Conservation (phyloP, 2,113 vertebrate species). For the Mesocricetus auratus region DNA sequence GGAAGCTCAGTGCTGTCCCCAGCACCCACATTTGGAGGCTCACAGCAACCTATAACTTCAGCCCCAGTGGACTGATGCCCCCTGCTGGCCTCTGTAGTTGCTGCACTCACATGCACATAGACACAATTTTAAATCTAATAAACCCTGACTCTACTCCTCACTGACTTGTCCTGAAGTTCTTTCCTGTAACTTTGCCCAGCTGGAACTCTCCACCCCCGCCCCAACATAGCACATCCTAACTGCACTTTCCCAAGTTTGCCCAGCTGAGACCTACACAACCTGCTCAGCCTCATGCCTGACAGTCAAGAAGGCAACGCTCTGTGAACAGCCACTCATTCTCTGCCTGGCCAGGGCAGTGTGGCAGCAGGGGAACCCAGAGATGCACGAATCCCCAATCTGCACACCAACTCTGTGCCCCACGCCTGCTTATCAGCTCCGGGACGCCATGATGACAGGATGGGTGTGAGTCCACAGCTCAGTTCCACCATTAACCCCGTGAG, state of each 20-base stretch:
- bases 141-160: no score
- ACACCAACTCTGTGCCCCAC: neutral
- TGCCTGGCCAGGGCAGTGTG: neutral
- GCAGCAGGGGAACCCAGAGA: fast-evolving
- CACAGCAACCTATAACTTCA: neutral
- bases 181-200: neutral
- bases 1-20: neutral
- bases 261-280: neutral
- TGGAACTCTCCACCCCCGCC: no score
- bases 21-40: neutral
- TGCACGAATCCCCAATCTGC: neutral
- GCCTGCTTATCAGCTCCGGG: neutral
- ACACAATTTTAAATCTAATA: neutral
- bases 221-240: neutral
- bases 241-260: fast-evolving
- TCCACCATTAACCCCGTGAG: neutral
- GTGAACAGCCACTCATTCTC: no score
- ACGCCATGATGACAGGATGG: fast-evolving
- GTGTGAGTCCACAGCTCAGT: neutral
- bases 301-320: fast-evolving
- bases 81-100: neutral
- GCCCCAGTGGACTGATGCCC: neutral
- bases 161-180: neutral
- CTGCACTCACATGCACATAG: neutral
- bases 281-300: fast-evolving